Evolutionary conservation across 2,113 vertebrate genomes (phyloP).

Genomic region (Macrotis lagotis): DNA sequence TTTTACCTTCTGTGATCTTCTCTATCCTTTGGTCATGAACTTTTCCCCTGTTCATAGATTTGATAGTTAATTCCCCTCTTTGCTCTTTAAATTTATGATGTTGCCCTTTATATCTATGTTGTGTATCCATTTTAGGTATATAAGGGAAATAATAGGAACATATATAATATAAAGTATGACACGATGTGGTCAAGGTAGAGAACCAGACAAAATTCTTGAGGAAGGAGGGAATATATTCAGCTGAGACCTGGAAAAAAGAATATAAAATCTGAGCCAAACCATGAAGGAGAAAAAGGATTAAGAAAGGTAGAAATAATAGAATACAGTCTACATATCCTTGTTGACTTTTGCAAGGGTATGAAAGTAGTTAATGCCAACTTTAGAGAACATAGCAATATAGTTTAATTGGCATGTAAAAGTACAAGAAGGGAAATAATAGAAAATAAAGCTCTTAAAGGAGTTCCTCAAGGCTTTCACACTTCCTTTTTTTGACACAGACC

Average conservation of each 20-base stretch:
- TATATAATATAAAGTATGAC: not conserved
- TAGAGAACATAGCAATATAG: not conserved
- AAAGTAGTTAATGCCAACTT: not conserved
- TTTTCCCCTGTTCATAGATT: too few species aligned
- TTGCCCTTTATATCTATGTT: too few species aligned
- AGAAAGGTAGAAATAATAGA: not conserved
- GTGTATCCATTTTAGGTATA: too few species aligned
- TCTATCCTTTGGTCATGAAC: too few species aligned
- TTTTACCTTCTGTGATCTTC: too few species aligned
- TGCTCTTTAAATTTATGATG: too few species aligned
- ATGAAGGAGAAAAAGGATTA: not conserved
- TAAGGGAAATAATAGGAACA: not conserved
- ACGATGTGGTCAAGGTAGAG: not conserved
- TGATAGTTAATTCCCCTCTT: too few species aligned
- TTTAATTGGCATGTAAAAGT: not conserved
- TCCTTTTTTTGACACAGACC: too few species aligned
- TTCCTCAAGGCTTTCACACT: not conserved
- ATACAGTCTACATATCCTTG: not conserved
- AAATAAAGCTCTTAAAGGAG: not conserved
- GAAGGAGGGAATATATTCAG: not conserved
- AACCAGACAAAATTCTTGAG: not conserved
- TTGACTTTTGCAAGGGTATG: not conserved
- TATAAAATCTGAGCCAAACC: not conserved
- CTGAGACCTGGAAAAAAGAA: not conserved
- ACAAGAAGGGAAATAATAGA: not conserved